Conservation (phyloP, 2,113 vertebrate genomes). For the Cepphus grylle region DNA sequence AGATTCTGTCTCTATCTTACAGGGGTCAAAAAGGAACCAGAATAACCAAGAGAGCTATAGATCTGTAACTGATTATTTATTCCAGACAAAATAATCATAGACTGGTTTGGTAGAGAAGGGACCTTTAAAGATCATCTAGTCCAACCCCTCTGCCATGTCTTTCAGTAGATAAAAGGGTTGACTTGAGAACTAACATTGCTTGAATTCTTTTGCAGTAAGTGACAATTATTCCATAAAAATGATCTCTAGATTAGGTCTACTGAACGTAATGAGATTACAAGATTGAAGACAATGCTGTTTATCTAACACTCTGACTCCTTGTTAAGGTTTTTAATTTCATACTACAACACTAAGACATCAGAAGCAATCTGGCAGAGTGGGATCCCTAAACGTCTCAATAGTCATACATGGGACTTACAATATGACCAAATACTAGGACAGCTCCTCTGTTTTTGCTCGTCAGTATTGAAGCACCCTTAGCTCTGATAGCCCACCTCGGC, state of each 20-base stretch:
- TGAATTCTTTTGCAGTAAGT: background rate
- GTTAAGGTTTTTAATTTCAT: background rate
- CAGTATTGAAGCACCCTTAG: background rate
- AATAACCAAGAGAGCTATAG: background rate
- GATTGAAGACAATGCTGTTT: background rate
- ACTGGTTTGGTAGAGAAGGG: background rate
- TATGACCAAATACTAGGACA: background rate
- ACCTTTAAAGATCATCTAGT: background rate
- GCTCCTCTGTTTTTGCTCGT: background rate
- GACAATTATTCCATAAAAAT: background rate
- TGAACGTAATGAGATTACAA: background rate
- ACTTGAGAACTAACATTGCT: background rate
- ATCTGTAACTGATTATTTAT: background rate
- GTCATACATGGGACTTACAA: background rate
- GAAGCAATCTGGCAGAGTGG: background rate
- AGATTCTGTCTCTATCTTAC: rapidly evolving
- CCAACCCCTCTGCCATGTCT: background rate
- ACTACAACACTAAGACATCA: background rate
- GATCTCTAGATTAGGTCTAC: background rate
- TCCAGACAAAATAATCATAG: background rate
- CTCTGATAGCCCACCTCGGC: background rate
- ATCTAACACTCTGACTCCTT: background rate
- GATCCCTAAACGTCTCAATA: background rate
- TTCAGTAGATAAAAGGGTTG: background rate
- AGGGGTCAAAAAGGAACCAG: background rate